Conservation (phyloP, 2,888 invertebrate genomes). For the Drosophila meridiana region DNA sequence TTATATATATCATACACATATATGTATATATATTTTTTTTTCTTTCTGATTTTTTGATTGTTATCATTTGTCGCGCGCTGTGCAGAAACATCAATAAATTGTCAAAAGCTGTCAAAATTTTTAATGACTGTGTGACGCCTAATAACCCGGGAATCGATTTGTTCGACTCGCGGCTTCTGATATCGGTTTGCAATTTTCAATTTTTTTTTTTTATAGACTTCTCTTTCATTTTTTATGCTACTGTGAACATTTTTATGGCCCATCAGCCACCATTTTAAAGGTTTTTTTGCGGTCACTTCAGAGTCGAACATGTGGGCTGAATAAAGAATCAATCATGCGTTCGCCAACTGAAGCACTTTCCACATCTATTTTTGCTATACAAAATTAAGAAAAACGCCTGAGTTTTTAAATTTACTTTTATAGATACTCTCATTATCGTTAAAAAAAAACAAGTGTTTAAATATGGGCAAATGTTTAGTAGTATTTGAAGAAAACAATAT, state of each 20-base stretch:
- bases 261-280: conserved; percentile 42
- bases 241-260: conserved; percentile 70
- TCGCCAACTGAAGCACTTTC: neutral
- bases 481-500: neutral
- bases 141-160: conserved; percentile 74
- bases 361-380: neutral
- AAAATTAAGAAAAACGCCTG: neutral
- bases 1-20: conserved; percentile 18
- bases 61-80: conserved; percentile 71
- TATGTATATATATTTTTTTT: conserved; percentile 5
- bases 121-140: conserved; percentile 79
- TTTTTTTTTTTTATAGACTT: conserved; percentile 24
- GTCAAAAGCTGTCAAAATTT: conserved; percentile 77
- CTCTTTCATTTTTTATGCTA: conserved; percentile 35
- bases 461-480: neutral
- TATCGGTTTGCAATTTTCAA: conserved; percentile 40
- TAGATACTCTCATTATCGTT: neutral
- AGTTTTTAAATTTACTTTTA: neutral
- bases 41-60: conserved; percentile 41
- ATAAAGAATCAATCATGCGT: conserved; percentile 23
- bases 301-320: conserved; percentile 44
- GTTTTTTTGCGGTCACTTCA: conserved; percentile 28
- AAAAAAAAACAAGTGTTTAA: neutral
- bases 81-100: conserved; percentile 72
- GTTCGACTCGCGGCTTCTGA: conserved; percentile 30